Evolutionary conservation across 1,140 invertebrate species (phyloP).

Genomic region (Amyelois transitella): DNA sequence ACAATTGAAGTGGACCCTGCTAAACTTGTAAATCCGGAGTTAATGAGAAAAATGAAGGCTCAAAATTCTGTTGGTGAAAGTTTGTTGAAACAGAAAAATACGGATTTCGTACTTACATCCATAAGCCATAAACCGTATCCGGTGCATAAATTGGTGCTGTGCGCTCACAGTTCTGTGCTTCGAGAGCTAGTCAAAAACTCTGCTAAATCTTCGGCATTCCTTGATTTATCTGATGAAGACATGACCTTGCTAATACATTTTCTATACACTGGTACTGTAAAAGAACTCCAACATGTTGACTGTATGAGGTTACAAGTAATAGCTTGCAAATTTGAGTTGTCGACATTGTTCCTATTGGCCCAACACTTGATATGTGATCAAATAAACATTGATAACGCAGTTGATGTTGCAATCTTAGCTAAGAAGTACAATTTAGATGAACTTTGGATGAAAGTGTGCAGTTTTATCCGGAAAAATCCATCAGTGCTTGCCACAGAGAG

Average conservation of each 20-base stretch:
- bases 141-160: conserved; percentile 43
- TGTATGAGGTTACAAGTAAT: conserved; percentile 32
- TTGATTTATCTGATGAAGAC: conserved; percentile 38
- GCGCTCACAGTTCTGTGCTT: conserved; percentile 40
- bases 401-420: conserved; percentile 39
- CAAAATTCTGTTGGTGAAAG: conserved; percentile 30
- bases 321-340: conserved; percentile 37
- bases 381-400: conserved; percentile 43
- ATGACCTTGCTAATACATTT: conserved; percentile 47
- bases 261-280: conserved; percentile 45
- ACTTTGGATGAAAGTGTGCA: conserved; percentile 30
- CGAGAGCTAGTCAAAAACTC: conserved; percentile 30
- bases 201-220: conserved; percentile 14
- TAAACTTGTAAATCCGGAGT: conserved; percentile 20
- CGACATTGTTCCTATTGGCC: conserved; percentile 27
- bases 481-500: conserved; percentile 38
- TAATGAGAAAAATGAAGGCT: conserved; percentile 36
- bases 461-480: conserved; percentile 42
- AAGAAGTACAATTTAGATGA: conserved; percentile 43
- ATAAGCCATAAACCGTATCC: conserved; percentile 29
- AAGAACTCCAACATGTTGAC: conserved; percentile 31
- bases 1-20: conserved; percentile 25
- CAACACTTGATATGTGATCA: conserved; percentile 29
- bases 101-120: conserved; percentile 41
- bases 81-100: conserved; percentile 29